A percentile compares a stretch with the other conserved stretches of the same genome.
These are phyloP conservation scores for Thamnaconus septentrionalis DNA, from an alignment of 2,113 vertebrate genomes.

Conservation along the genomic window DNA sequence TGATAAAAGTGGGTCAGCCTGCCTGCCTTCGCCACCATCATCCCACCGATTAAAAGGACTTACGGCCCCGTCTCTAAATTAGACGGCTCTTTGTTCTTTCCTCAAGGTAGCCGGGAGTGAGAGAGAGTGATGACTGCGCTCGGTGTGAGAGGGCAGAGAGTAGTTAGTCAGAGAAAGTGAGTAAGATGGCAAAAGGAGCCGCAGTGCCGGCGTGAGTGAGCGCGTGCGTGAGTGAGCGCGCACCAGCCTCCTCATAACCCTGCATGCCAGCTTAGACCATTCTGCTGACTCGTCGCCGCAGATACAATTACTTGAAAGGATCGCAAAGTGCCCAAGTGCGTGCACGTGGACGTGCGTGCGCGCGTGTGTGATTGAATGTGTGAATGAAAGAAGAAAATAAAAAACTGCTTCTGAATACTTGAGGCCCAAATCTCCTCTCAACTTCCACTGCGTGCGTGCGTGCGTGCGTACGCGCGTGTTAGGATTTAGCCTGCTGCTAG, in stretches of 20 bases:
- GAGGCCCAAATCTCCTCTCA: constrained; percentile 30
- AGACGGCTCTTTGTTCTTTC: constrained; percentile 15
- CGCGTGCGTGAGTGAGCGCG: constrained; percentile 4
- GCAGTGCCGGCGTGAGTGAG: constrained; percentile 22
- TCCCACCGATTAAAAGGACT: constrained; percentile 6
- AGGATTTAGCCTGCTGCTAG: constrained; percentile 29
- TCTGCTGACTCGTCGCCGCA: constrained; percentile 58
- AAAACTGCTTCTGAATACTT: constrained; percentile 25
- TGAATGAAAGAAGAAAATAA: constrained; percentile 2
- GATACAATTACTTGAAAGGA: constrained; percentile 47
- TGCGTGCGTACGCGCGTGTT: neutral
- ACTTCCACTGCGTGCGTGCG: neutral
- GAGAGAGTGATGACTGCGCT: constrained; percentile 13
- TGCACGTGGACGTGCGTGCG: constrained; percentile 11
- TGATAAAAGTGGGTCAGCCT: constrained; percentile 24
- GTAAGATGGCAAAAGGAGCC: constrained; percentile 41
- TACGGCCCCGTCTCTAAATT: neutral
- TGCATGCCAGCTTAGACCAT: constrained; percentile 49
- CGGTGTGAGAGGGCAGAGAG: constrained; percentile 7
- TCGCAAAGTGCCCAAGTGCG: constrained; percentile 1
- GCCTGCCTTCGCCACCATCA: neutral
- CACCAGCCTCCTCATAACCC: constrained; percentile 43
- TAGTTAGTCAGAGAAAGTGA: constrained; percentile 47
- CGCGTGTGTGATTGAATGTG: constrained; percentile 28
- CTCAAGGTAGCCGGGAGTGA: neutral